These are phyloP conservation scores for Actinia equina DNA, from an alignment of 64 coral and sea anemone genomes.

Conservation along the genomic window DNA sequence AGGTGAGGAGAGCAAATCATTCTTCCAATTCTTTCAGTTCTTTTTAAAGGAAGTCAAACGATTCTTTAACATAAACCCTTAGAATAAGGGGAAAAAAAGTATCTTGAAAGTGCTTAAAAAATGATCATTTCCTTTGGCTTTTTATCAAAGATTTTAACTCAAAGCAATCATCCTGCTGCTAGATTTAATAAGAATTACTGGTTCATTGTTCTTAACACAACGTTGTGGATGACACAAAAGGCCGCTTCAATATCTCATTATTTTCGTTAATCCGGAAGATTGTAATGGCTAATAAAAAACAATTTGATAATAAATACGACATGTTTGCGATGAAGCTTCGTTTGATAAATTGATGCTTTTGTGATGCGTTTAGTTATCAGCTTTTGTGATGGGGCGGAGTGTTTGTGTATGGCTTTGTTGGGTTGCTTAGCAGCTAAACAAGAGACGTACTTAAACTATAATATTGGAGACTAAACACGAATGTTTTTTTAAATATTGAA, in stretches of 20 bases:
- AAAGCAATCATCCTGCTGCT: background rate
- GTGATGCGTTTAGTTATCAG: background rate
- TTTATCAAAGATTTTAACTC: background rate
- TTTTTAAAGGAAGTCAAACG: no score
- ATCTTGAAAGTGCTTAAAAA: no score
- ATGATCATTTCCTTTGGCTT: no score
- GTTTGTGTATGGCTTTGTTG: background rate
- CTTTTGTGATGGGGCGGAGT: background rate
- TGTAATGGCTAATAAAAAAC: background rate
- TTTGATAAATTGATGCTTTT: background rate
- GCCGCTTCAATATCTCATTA: background rate
- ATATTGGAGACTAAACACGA: background rate
- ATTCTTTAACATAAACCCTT: no score
- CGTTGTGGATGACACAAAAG: background rate
- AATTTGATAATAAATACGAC: background rate
- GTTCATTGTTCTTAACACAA: background rate
- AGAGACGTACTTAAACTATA: background rate
- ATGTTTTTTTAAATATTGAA: background rate
- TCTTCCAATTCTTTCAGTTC: no score
- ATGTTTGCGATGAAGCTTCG: background rate
- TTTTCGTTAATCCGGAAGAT: background rate
- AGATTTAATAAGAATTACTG: slow-evolving; percentile 7
- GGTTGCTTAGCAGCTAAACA: background rate
- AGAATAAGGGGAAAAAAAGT: no score
- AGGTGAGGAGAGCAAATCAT: no score